These are phyloP conservation scores for Cisticola juncidis DNA, from an alignment of 2,113 vertebrate species.

Conservation along the genomic window DNA sequence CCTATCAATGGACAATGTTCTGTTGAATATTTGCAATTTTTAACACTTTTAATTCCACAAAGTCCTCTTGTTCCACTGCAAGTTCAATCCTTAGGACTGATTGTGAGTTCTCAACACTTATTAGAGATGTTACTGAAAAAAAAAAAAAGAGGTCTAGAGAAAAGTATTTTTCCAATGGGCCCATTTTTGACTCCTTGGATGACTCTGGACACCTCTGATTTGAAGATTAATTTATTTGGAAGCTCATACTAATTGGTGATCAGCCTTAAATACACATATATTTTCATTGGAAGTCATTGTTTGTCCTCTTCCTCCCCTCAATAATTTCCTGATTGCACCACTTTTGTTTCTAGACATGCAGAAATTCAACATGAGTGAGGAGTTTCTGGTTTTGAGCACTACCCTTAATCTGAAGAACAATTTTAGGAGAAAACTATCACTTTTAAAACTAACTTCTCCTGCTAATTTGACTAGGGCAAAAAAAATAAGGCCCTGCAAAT, in stretches of 20 bases:
- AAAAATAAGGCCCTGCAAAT: conserved; percentile 70
- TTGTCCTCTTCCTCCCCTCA: background rate
- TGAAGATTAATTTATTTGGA: background rate
- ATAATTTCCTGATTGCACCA: background rate
- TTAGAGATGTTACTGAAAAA: background rate
- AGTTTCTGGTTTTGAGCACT: background rate
- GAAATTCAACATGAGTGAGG: background rate
- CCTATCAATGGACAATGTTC: background rate
- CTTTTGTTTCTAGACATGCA: background rate
- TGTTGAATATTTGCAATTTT: background rate
- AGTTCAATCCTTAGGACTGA: background rate
- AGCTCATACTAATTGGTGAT: background rate
- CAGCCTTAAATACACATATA: background rate
- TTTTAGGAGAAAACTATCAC: conserved; percentile 66
- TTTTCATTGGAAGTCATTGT: background rate
- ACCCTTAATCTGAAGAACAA: conserved; percentile 28
- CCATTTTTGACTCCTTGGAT: background rate
- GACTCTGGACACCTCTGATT: background rate
- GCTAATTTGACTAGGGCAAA: conserved; percentile 56
- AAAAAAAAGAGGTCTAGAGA: background rate
- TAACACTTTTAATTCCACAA: background rate
- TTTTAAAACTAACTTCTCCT: conserved; percentile 55
- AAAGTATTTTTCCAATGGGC: background rate
- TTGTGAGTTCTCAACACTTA: background rate
- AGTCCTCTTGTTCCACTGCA: background rate